Base-by-base conservation (phyloP, 2,888 invertebrate species). In the Hyposoter didymator region DNA sequence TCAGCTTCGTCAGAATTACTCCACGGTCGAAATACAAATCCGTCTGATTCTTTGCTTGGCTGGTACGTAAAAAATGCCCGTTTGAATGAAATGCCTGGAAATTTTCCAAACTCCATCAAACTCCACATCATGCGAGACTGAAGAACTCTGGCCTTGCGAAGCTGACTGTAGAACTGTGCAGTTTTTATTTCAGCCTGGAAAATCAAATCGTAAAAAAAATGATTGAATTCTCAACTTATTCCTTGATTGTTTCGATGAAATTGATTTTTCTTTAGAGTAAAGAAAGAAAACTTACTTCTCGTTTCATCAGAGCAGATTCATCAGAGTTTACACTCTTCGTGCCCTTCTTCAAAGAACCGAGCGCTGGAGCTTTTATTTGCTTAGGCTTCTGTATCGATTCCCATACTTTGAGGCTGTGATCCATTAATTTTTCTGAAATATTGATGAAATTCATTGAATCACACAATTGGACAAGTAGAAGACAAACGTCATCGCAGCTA, bases 1-100 rank as follows among this genome's bases (percentile, higher is more conserved):
- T 70, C 59, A 10, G 55, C n/a, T 12, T 69, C 55, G n/a, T 62
- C 69, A 1, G 69, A 59, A 78, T 73, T 81, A 43, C 72, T 17
- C 85, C 85, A 92, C 0, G 91, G 91, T 79, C 87, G 90, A 43
- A 90, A 89, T 47, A 92, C 88, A n/a, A 89, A 88, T 45, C 92
- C 91, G 79, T 92, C 90, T 5, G 88, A 86, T 85, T 92, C 92
- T 84, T 90, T 91, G 28, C 87, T 79, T 1, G 92, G 87, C 85
- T 91, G 86, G 74, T 93, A 93, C 0, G 92, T 90, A 69, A 93
- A 93, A 85, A 89, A 93, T 10, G 91, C 90, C 84, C 85, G 81
- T 70, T 93, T 93, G 73, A 92, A 93, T 2, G 89, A 88, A 1
- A 86, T 32, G 17, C 89, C 88, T 0, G 92, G 92, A 78, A 91